Conservation (phyloP, 2,888 invertebrate species). For the Hedya salicella region DNA sequence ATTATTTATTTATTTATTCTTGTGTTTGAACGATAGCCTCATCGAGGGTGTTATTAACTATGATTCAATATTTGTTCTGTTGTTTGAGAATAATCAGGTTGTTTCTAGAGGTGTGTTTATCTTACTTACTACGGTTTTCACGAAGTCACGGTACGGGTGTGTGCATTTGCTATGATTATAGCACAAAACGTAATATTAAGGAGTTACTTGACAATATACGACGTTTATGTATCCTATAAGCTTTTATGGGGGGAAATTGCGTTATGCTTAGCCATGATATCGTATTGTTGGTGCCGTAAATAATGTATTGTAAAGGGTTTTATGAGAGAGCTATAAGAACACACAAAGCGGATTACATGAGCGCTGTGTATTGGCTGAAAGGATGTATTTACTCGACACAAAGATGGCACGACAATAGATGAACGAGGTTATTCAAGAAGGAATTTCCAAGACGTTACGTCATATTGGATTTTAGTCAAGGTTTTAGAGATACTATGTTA, state of each 20-base stretch:
- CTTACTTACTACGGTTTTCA: background rate
- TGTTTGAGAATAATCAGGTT: no score
- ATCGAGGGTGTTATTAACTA: no score
- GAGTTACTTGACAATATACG: slow-evolving; percentile 20
- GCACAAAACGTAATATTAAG: slow-evolving; percentile 28
- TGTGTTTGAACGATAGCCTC: no score
- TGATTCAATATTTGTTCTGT: no score
- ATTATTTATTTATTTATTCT: no score
- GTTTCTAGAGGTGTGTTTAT: no score
- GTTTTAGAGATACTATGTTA: background rate
- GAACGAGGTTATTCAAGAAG: slow-evolving; percentile 28
- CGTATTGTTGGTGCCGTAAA: slow-evolving; percentile 37
- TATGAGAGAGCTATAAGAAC: slow-evolving; percentile 37
- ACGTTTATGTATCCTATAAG: slow-evolving; percentile 14
- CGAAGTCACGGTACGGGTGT: background rate
- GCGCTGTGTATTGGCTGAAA: slow-evolving; percentile 31
- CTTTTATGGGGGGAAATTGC: slow-evolving; percentile 36
- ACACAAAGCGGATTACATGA: slow-evolving; percentile 36
- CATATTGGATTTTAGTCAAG: background rate
- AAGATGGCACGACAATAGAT: slow-evolving; percentile 32
- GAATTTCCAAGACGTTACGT: slow-evolving; percentile 1
- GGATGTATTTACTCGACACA: slow-evolving; percentile 33
- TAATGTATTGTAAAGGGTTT: slow-evolving; percentile 41
- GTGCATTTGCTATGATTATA: slow-evolving; percentile 9
- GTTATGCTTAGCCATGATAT: slow-evolving; percentile 38